These are phyloP conservation scores for Gopherus flavomarginatus DNA, from an alignment of 2,113 vertebrate genomes.

Conservation along the genomic window DNA sequence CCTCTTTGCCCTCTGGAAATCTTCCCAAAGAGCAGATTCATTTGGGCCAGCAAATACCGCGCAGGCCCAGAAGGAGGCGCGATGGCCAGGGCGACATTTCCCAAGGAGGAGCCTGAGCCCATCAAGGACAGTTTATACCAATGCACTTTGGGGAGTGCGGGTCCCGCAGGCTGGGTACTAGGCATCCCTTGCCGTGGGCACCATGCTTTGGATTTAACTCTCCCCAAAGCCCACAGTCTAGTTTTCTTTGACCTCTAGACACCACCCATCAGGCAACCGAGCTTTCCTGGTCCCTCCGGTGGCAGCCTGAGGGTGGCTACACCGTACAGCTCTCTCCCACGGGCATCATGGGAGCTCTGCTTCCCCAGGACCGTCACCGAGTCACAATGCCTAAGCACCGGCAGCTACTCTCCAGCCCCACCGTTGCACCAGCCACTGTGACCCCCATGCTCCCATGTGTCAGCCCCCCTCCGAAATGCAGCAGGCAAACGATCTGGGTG, in stretches of 20 bases:
- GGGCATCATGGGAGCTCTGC: not conserved
- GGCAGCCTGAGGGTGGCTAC: not conserved
- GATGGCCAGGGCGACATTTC: not conserved
- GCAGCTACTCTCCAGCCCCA: not conserved
- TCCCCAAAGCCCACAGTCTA: not conserved
- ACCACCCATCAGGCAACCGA: not conserved
- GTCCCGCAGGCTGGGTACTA: not conserved
- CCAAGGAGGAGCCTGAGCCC: not conserved
- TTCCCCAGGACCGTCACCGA: not conserved
- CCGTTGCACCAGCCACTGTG: not conserved
- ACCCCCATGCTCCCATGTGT: not conserved
- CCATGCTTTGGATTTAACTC: not conserved
- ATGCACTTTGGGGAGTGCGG: no score
- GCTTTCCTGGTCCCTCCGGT: not conserved
- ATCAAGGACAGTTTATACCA: not conserved
- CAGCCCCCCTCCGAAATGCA: not conserved
- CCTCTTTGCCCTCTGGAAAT: not conserved
- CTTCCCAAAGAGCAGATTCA: rapidly evolving
- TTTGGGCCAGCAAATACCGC: rapidly evolving
- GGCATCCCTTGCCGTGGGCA: not conserved
- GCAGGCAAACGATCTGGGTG: not conserved
- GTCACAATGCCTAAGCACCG: not conserved
- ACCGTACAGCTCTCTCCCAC: not conserved
- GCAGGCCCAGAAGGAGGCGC: not conserved
- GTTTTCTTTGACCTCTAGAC: not conserved